Evolutionary conservation across 2,113 vertebrate genomes (phyloP).

Genomic region (Amphilophus citrinellus): DNA sequence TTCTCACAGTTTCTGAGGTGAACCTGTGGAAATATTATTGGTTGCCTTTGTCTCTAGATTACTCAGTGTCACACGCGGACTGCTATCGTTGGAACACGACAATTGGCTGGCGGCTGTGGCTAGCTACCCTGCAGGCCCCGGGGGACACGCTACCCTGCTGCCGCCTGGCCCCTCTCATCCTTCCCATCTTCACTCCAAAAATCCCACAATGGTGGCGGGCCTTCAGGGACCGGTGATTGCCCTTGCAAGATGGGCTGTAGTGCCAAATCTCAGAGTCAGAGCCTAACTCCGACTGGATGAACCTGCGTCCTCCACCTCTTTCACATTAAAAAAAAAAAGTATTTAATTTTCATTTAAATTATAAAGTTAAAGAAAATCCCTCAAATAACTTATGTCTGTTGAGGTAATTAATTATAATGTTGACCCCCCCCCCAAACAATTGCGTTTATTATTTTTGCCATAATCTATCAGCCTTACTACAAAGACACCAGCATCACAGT

Average conservation of each 20-base stretch:
- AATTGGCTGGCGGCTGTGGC: neutral
- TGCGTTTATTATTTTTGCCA: neutral
- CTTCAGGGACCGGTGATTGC: neutral
- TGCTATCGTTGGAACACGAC: neutral
- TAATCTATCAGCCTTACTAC: neutral
- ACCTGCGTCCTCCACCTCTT: neutral
- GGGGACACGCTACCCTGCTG: neutral
- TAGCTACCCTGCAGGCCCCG: neutral
- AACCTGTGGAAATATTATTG: neutral
- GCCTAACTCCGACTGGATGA: neutral
- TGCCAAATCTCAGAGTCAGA: neutral
- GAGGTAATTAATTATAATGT: neutral
- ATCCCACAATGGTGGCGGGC: neutral
- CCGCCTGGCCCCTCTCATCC: neutral
- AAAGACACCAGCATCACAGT: neutral
- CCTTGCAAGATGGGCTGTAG: neutral
- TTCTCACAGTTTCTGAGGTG: neutral
- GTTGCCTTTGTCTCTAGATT: constrained; percentile 3
- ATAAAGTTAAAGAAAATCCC: neutral
- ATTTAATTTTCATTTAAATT: neutral
- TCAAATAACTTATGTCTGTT: neutral
- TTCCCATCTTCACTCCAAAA: neutral
- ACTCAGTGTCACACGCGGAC: neutral
- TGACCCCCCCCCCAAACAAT: neutral
- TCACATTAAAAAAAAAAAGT: neutral